A percentile compares a stretch with the other conserved stretches of the same genome.
phyloP scores from a whole-genome alignment of 2,113 vertebrate species.

The Noctilio leporinus region DNA sequence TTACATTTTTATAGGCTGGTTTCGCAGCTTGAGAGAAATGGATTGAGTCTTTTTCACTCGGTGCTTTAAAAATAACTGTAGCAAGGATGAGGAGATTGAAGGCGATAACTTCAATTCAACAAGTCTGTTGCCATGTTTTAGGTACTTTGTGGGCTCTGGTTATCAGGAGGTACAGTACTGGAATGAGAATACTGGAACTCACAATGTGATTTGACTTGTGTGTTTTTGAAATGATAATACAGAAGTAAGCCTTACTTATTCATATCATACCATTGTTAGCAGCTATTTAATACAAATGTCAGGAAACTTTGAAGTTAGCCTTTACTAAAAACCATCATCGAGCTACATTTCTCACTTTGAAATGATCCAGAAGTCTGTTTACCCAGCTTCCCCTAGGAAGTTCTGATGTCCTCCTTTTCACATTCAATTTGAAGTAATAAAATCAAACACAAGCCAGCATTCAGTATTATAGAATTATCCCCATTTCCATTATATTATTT shows the following conservation, averaged over 20 bases:
- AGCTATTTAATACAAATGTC: not conserved
- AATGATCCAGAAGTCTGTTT: not conserved
- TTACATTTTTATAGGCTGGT: not conserved
- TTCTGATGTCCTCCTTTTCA: not conserved
- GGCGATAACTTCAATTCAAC: not conserved
- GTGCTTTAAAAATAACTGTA: not conserved
- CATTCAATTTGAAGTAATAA: not conserved
- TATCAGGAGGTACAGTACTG: not conserved
- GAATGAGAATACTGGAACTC: not conserved
- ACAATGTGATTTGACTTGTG: not conserved
- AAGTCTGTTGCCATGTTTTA: not conserved
- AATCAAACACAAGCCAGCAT: not conserved
- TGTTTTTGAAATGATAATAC: not conserved
- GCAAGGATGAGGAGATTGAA: not conserved
- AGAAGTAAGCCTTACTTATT: not conserved
- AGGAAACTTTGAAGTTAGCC: not conserved
- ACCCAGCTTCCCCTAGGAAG: not conserved
- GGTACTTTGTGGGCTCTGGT: not conserved
- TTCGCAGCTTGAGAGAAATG: not conserved
- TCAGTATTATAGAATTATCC: not conserved
- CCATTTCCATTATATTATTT: not conserved
- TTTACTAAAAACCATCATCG: not conserved
- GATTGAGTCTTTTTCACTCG: not conserved
- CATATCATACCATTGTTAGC: not conserved
- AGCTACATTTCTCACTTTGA: not conserved